Base-by-base conservation (phyloP, 2,113 vertebrate species). In the Dasypus novemcinctus region DNA sequence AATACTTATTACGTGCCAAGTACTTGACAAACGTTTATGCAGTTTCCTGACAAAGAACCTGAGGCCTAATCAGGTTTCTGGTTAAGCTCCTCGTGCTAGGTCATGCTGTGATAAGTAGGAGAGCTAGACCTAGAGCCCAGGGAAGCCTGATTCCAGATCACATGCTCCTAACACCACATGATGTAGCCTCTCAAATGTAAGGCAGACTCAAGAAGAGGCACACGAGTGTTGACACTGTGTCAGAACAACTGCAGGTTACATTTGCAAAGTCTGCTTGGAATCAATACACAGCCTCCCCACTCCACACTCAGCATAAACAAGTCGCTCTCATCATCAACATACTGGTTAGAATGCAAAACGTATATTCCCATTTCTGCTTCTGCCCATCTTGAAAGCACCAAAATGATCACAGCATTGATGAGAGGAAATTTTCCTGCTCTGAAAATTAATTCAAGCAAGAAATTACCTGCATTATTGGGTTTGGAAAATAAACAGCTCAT, bases 401-500 rank as follows among this genome's bases (percentile, higher is more conserved):
- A 78, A 93, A 64, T 29, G 49, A 87, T 36, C 74, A 95, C 64
- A 87, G 14, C 13, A 36, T 4, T 10, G 61, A 78, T 38, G 25
- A 95, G 63, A 87, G 64, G 88, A 90, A 90, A 64, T 41, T 85
- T 91, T 69, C 74, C 52, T 83, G 81, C 78, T 90, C 68, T 83
- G 25, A 80, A 93, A 95, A 95, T 88, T 84, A 92, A 90, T 91
- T 89, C 75, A 74, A 88, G 75, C 78, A 93, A 93, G 81, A 96
- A 96, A 94, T 76, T 86, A 96, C 96, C 33, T 74, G 69, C 95
- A 95, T 91, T 54, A 95, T 84, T 97, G 92, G 38, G 59, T 97
- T 96, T 96, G 66, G 64, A 89, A 97, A 95, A 94, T 86, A 97
- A 92, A 95, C 79, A 93, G 74, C 90, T 94, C 46, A 78, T 69